Conservation (phyloP, 37 sponge, comb jelly and placozoan genomes). For the Chondrilla cf. caribensis region DNA sequence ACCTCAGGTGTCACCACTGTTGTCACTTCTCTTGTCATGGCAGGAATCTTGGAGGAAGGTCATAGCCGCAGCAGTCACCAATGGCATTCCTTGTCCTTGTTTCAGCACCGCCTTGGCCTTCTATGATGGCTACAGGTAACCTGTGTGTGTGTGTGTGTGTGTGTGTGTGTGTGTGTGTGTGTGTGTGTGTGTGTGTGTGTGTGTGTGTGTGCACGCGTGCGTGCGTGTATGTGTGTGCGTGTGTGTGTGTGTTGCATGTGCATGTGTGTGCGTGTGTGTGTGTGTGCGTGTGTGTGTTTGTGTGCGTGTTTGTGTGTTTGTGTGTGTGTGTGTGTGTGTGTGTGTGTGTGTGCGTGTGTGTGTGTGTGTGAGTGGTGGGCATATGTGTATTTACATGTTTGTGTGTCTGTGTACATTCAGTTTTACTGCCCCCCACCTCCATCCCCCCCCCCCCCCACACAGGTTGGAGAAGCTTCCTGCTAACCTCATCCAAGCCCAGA, state of each 20-base stretch:
- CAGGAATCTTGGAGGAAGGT: conserved; percentile 93
- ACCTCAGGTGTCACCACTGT: neutral
- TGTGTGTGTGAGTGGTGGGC: too few relatives aligned
- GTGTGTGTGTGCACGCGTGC: neutral
- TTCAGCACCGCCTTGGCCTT: conserved; percentile 98
- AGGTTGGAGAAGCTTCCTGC: conserved; percentile 84
- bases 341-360: neutral
- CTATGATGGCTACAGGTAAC: conserved; percentile 95
- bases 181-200: conserved; percentile 22
- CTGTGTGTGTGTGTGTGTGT: neutral
- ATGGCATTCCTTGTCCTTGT: conserved; percentile 90
- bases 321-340: neutral
- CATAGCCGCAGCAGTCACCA: conserved; percentile 64
- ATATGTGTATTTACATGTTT: too few relatives aligned
- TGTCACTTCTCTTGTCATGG: neutral
- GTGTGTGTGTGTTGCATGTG: neutral
- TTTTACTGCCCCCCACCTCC: neutral
- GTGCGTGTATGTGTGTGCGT: neutral
- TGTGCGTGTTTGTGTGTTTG: neutral
- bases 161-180: conserved; percentile 27
- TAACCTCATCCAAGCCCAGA: conserved; percentile 97
- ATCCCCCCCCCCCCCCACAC: neutral
- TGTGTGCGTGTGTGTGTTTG: neutral
- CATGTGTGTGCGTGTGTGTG: neutral
- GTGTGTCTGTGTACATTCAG: neutral